These are phyloP conservation scores for Drosophila glabriapex DNA, from an alignment of 2,888 invertebrate genomes.

Conservation along the genomic window DNA sequence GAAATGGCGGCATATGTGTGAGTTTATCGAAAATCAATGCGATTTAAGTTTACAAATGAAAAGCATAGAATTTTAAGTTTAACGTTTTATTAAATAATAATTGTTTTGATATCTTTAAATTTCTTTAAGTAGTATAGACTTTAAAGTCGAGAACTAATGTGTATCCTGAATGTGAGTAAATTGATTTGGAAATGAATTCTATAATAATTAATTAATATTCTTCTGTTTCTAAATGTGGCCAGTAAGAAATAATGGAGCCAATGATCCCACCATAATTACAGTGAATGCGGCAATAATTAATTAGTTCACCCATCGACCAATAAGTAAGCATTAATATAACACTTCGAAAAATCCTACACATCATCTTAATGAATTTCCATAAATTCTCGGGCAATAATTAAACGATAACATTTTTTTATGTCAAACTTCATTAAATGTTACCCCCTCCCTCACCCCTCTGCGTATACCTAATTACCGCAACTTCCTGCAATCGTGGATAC, in stretches of 20 bases:
- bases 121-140: not conserved
- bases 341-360: conserved; percentile 36
- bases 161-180: not conserved
- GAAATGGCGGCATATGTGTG: not conserved
- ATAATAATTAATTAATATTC: not conserved
- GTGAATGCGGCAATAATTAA: conserved; percentile 6
- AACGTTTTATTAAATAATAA: not conserved
- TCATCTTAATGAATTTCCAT: conserved; percentile 73
- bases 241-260: not conserved
- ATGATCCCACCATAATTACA: conserved; percentile 10
- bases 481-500: conserved; percentile 26
- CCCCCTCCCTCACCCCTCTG: conserved; percentile 10
- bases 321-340: conserved; percentile 34
- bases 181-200: not conserved
- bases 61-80: not conserved
- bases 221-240: not conserved
- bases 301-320: conserved; percentile 21
- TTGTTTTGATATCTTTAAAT: not conserved
- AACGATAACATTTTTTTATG: conserved; percentile 64
- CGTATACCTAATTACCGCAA: conserved; percentile 63
- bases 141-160: not conserved
- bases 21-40: not conserved
- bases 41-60: not conserved
- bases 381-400: conserved; percentile 75
- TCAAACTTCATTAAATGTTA: conserved; percentile 65